A percentile compares a stretch with the other conserved stretches of the same genome.
Conservation (phyloP, 64 coral and sea anemone genomes). For the Actinia equina region DNA sequence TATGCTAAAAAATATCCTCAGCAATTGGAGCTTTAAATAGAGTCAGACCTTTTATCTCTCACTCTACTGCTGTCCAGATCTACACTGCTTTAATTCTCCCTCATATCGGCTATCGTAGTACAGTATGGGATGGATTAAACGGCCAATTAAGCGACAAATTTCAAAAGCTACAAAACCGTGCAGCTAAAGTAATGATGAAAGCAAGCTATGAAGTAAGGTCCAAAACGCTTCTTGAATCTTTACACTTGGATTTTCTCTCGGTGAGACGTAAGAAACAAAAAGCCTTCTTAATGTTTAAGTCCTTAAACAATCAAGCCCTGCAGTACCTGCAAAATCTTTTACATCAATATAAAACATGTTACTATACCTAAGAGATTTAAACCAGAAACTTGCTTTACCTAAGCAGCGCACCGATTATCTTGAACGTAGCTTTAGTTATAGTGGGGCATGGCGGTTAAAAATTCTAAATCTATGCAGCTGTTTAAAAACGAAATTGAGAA, state of each 20-base stretch:
- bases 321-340: conserved; percentile 3
- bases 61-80: too few species aligned
- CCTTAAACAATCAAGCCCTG: not conserved
- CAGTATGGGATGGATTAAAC: not conserved
- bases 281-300: conserved; percentile 33
- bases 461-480: too few species aligned
- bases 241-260: conserved; percentile 9
- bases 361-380: conserved; percentile 12
- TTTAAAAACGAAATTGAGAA: too few species aligned
- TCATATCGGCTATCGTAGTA: not conserved
- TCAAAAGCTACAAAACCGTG: conserved; percentile 23
- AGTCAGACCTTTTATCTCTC: too few species aligned
- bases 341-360: not conserved
- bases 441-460: too few species aligned
- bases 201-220: not conserved
- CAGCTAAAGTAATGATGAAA: not conserved
- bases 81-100: too few species aligned
- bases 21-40: too few species aligned
- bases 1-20: too few species aligned
- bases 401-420: not conserved
- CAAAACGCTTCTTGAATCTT: conserved; percentile 1
- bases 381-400: conserved; percentile 18
- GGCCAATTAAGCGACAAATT: not conserved
- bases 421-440: too few species aligned
- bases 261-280: conserved; percentile 24